phyloP scores from a whole-genome alignment of 1,140 invertebrate genomes.

The Platyscapa corneri region DNA sequence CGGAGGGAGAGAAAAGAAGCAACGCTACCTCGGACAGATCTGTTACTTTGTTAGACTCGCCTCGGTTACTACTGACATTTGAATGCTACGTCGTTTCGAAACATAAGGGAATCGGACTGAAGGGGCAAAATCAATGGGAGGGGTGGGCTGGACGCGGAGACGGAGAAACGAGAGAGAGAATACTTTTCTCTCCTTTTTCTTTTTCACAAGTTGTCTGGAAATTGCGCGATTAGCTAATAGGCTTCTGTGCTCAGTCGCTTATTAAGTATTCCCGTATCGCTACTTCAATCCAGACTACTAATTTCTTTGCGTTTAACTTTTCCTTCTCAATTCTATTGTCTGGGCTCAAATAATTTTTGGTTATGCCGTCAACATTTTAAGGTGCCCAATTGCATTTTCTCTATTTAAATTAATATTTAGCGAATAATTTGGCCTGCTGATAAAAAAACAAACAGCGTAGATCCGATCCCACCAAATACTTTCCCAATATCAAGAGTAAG shows the following conservation, averaged over 20 bases:
- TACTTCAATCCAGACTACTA: background rate
- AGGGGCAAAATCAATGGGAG: constrained; percentile 4
- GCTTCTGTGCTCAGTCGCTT: background rate
- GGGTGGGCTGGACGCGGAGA: background rate
- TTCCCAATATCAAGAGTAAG: too few relatives aligned
- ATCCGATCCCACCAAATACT: too few relatives aligned
- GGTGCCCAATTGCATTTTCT: too few relatives aligned
- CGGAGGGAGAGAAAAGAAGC: constrained; percentile 40
- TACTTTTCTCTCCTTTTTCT: too few relatives aligned
- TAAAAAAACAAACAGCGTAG: too few relatives aligned
- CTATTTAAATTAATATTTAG: too few relatives aligned
- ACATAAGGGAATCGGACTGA: constrained; percentile 23
- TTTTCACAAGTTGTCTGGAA: background rate
- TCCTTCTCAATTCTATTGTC: background rate
- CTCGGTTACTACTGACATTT: constrained; percentile 68
- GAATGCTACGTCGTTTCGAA: constrained; percentile 66
- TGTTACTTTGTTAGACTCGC: constrained; percentile 67
- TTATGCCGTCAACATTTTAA: too few relatives aligned
- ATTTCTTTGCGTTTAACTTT: background rate
- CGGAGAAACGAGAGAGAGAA: background rate
- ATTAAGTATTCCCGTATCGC: background rate
- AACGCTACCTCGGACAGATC: constrained; percentile 63
- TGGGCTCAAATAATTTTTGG: background rate
- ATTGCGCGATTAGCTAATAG: background rate
- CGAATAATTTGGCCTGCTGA: too few relatives aligned